Evolutionary conservation across 2,888 invertebrate species (phyloP).

Genomic region (Muschampia plurimacula): DNA sequence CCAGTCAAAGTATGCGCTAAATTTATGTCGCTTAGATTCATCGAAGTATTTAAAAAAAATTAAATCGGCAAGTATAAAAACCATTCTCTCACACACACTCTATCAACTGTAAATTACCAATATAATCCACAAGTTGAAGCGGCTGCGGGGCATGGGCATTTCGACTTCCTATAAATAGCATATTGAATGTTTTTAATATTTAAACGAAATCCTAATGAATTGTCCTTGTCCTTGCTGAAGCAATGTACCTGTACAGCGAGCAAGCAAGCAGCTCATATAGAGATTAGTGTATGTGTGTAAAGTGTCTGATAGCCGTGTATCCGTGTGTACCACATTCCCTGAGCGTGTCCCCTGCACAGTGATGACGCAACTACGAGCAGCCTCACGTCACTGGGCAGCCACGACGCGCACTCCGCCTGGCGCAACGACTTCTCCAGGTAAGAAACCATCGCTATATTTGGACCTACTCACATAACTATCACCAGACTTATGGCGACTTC

Average conservation of each 20-base stretch:
- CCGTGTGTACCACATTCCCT: conserved; percentile 55
- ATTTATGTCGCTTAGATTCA: neutral
- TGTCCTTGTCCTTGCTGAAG: conserved; percentile 5
- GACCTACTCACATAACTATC: neutral
- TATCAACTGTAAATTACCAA: neutral
- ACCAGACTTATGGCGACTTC: neutral
- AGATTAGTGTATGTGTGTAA: conserved; percentile 70
- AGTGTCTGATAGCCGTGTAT: conserved; percentile 44
- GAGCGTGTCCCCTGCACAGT: conserved; percentile 68
- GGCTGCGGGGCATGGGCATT: conserved; percentile 6
- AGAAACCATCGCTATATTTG: conserved; percentile 50
- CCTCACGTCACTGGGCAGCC: conserved; percentile 73
- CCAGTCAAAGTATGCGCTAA: conserved; percentile 2
- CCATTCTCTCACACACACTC: neutral
- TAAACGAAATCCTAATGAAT: neutral
- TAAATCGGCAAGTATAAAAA: neutral
- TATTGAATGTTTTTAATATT: neutral
- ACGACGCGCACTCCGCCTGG: conserved; percentile 75
- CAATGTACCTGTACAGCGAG: neutral
- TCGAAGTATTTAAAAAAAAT: neutral
- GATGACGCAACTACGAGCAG: conserved; percentile 79
- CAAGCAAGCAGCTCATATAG: conserved; percentile 23
- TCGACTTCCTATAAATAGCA: neutral
- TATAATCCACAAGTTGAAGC: neutral
- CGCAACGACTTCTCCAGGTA: conserved; percentile 78